Evolutionary conservation across 2,888 invertebrate genomes (phyloP).

Genomic region (Beris chalybata): DNA sequence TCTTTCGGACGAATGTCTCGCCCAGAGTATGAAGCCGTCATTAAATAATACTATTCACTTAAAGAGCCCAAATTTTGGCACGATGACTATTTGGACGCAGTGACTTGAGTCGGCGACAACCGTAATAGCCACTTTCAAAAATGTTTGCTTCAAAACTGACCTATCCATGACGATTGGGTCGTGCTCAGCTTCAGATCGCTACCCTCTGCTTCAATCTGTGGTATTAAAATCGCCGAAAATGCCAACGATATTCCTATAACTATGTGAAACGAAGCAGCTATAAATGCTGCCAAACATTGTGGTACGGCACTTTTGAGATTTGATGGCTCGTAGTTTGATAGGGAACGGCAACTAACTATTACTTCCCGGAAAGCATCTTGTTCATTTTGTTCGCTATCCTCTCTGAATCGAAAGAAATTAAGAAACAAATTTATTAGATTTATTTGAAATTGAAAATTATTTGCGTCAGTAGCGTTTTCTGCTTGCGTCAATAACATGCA

Average conservation of each 20-base stretch:
- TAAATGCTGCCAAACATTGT: slow-evolving; percentile 58
- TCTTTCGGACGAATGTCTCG: too few species aligned
- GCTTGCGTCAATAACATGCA: too few species aligned
- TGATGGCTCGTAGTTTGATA: slow-evolving; percentile 54
- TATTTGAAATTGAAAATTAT: background rate
- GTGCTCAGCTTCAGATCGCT: slow-evolving; percentile 46
- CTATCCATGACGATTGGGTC: slow-evolving; percentile 60
- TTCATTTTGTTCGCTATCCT: slow-evolving; percentile 47
- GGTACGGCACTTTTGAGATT: slow-evolving; percentile 55
- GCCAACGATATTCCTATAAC: slow-evolving; percentile 64
- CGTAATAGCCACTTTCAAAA: background rate
- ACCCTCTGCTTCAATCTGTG: slow-evolving; percentile 48
- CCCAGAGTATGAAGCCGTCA: too few species aligned
- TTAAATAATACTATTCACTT: too few species aligned
- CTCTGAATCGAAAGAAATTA: slow-evolving; percentile 32
- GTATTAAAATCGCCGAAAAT: slow-evolving; percentile 62
- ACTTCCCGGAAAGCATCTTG: slow-evolving; percentile 57
- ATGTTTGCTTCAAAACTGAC: slow-evolving; percentile 47
- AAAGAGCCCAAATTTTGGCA: too few species aligned
- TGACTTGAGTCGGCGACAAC: too few species aligned
- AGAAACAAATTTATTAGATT: background rate
- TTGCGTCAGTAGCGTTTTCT: background rate
- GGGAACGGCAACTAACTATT: slow-evolving; percentile 56
- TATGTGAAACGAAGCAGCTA: slow-evolving; percentile 62
- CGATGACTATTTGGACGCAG: too few species aligned